Evolutionary conservation across 2,113 vertebrate species (phyloP).

Genomic region (Saccopteryx leptura): DNA sequence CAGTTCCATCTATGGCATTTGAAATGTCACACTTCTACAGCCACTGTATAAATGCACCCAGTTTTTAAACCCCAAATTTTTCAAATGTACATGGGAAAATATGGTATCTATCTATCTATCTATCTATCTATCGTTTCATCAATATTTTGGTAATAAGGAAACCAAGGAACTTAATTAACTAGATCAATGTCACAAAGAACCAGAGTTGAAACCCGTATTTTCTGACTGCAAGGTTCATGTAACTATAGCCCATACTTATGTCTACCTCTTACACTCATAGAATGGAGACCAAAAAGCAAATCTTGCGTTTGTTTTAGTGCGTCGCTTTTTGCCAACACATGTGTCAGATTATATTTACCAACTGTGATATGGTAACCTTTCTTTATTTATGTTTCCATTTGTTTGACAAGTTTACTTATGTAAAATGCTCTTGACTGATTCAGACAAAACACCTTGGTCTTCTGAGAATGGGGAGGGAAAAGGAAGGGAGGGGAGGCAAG

Average conservation of each 20-base stretch:
- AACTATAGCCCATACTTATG: too few relatives aligned
- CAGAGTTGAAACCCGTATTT: neutral
- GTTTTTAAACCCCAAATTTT: too few relatives aligned
- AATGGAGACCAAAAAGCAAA: neutral
- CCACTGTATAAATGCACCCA: too few relatives aligned
- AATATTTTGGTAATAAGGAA: conserved; percentile 10
- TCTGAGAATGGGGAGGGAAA: neutral
- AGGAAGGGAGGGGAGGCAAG: too few relatives aligned
- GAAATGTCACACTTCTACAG: too few relatives aligned
- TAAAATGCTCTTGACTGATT: neutral
- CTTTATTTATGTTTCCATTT: neutral
- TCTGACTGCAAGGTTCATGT: neutral
- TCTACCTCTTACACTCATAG: neutral
- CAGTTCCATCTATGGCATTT: too few relatives aligned
- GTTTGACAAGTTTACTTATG: neutral
- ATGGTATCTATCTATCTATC: neutral
- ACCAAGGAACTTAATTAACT: neutral
- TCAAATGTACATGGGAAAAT: too few relatives aligned
- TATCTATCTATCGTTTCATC: neutral
- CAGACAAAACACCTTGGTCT: neutral
- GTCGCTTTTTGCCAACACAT: neutral
- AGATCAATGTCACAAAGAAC: neutral
- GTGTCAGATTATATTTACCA: neutral
- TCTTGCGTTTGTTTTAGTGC: neutral
- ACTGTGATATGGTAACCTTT: neutral